Base-by-base conservation (phyloP, 2,888 invertebrate species). In the Cryptus armator region DNA sequence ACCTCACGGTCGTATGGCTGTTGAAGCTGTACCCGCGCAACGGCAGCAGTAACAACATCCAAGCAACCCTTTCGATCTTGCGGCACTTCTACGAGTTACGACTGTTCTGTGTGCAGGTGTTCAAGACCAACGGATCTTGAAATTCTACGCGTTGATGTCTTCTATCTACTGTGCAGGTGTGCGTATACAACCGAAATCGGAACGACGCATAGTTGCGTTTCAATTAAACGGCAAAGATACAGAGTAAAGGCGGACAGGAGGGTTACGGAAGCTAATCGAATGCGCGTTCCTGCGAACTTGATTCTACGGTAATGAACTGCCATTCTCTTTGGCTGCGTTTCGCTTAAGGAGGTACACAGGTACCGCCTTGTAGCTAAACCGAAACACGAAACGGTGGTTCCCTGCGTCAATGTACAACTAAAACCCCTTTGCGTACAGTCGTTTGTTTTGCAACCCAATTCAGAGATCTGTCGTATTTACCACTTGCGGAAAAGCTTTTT, bases 11-110 rank as follows among this genome's bases (percentile, higher is more conserved):
- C 19, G 56, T 67, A 70, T 16, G 48, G 66, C 71, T 80, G 48
- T 80, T 68, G 81, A 84, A 84, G 81, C 81, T 62, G 24, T n/a
- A 53, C 43, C n/a, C 59, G 46, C 66, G 79, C 37, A 46, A 59
- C 67, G 78, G 43, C 56, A 16, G 24, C 67, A 43, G 67, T 16
- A 44, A 44, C 16, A 12, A 43, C 44, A 67, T 19, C 14, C 12
- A 44, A 24, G 32, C 70, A 62, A 64, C 70, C 75, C 70, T 43
- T 77, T 72, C 76, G 66, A 71, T 68, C 46, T 68, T 64, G 64
- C 32, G 56, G 70, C 7, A 53, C 68, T 56, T 64, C 53, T 19
- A 29, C 68, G 29, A 68, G 67, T 44, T 24, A 37, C 48, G 64
- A 64, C n/a, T n/a, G 64, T 37, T 37, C 0, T 9, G 6, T 9